Percentiles rank a stretch among this genome's conserved stretches.
Conservation (phyloP, 2,888 invertebrate genomes). For the Isoperla grammatica region DNA sequence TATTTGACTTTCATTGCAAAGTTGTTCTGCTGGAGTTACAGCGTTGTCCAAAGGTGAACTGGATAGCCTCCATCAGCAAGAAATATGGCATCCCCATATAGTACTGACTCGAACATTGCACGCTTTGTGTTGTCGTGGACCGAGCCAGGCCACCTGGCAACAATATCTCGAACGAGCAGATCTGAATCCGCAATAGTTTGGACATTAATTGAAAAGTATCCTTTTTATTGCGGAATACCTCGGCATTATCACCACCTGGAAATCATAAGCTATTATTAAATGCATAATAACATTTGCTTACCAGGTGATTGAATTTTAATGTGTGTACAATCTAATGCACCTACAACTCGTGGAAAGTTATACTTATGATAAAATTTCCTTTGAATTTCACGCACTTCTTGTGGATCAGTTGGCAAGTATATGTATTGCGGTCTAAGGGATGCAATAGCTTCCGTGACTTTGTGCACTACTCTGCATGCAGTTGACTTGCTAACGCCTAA, state of each 20-base stretch:
- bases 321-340: conserved; percentile 16
- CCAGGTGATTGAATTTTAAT: conserved; percentile 10
- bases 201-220: conserved; percentile 1
- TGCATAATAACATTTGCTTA: not conserved
- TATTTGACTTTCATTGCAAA: too few relatives aligned
- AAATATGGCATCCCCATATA: too few relatives aligned
- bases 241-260: not conserved
- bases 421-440: not conserved
- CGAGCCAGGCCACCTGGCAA: conserved; percentile 1
- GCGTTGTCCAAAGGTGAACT: too few relatives aligned
- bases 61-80: too few relatives aligned
- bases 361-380: not conserved
- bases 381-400: not conserved
- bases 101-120: too few relatives aligned
- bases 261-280: not conserved
- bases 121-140: not conserved
- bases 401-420: not conserved
- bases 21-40: too few relatives aligned
- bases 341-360: not conserved
- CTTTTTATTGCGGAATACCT: conserved; percentile 2
- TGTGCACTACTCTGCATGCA: conserved; percentile 1
- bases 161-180: not conserved
- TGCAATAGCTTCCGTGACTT: conserved; percentile 5
- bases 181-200: not conserved
- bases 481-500: conserved; percentile 1